Conservation (phyloP, 2,888 invertebrate genomes). For the Stomorhina lunata region DNA sequence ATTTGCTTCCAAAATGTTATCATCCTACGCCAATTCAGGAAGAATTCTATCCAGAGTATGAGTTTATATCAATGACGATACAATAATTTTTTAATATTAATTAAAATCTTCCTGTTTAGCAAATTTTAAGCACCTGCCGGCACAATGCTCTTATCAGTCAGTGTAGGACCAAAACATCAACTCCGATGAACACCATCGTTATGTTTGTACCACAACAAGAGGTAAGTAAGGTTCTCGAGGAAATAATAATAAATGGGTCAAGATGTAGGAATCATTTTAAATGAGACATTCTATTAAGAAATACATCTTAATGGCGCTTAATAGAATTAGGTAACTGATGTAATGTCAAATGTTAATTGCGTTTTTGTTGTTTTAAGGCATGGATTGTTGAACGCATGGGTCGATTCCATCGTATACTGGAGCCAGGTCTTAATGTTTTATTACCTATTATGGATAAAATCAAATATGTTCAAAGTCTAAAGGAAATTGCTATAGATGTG, state of each 20-base stretch:
- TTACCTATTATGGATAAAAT: constrained; percentile 95
- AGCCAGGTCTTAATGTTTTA: constrained; percentile 96
- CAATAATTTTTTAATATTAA: background rate
- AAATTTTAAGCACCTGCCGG: constrained; percentile 52
- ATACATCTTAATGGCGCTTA: background rate
- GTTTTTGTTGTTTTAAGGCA: constrained; percentile 82
- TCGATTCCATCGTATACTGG: constrained; percentile 94
- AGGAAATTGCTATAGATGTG: constrained; percentile 99
- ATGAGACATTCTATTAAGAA: background rate
- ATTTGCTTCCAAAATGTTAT: constrained; percentile 51
- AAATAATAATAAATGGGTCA: background rate
- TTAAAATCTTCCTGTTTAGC: constrained; percentile 1
- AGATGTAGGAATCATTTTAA: too few species aligned
- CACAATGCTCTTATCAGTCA: constrained; percentile 60
- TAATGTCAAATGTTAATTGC: background rate
- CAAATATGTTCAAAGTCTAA: constrained; percentile 98
- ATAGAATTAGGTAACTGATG: constrained; percentile 35
- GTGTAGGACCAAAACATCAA: constrained; percentile 79
- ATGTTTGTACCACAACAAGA: constrained; percentile 99
- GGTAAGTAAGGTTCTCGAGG: too few species aligned
- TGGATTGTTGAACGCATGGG: constrained; percentile 99
- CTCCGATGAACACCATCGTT: constrained; percentile 94
- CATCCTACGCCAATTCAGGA: constrained; percentile 51
- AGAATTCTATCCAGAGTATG: constrained; percentile 53
- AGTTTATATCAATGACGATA: background rate